Evolutionary conservation across 2,797 vertebrate genomes (phyloP), one percentile per base, ranked within the genome.

Genomic region (Protonibea diacanthus): DNA sequence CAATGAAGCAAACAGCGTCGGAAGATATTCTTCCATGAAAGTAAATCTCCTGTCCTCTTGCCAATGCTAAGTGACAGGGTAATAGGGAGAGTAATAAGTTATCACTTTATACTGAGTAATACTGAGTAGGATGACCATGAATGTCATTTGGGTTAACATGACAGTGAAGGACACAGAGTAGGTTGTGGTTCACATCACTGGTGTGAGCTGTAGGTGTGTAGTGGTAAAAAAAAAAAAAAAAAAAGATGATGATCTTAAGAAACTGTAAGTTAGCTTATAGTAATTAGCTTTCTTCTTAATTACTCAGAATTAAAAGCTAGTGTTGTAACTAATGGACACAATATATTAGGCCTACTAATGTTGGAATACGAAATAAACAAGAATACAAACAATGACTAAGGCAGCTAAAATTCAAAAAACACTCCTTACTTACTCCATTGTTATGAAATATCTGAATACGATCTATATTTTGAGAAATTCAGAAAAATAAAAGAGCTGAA

Each of bases 21-120:
- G 8, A 53, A 51, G 48, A 62, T 59, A 60, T 59, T 60, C 23
- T 52, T 27, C 7, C 33, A 66, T 9, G 58, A 40, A n/a, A 9
- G 20, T 65, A 60, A 72, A 81, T 70, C n/a, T 79, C 21, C 47
- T 68, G 33, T 65, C 49, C 1, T 71, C 44, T 71, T 40, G 63
- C 18, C 2, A 1, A 29, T 48, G 48, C 14, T 66, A 20, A 45
- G 8, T 23, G 56, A 71, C 55, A 62, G n/a, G 21, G 23, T 74
- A 44, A 55, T 71, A 52, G 52, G 21, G 10, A 51, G 29, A 42
- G 23, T 66, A 27, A 14, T 20, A 47, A 67, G 51, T 67, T 63
- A 47, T 62, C 13, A 42, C 47, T 63, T 23, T 17, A 6, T 14
- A 52, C 40, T 59, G 53, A 29, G 45, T 23, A 55, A 6, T 14